Conservation (phyloP, 2,888 invertebrate genomes). For the Homarus gammarus region DNA sequence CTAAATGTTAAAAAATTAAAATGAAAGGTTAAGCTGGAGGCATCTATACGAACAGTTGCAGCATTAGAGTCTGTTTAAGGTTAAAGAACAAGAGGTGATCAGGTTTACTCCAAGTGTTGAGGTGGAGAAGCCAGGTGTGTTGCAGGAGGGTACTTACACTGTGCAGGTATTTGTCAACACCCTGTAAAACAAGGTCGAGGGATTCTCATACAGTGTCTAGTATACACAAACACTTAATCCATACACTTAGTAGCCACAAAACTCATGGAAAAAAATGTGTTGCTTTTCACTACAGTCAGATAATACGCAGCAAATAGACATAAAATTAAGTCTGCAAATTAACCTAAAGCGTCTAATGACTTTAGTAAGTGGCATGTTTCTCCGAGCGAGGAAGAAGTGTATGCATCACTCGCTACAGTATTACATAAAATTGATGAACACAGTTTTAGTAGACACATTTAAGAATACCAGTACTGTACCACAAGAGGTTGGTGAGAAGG, state of each 20-base stretch:
- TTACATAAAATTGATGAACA: background rate
- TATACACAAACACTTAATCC: constrained; percentile 15
- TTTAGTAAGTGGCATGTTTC: too few relatives aligned
- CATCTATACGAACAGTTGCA: background rate
- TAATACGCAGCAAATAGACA: too few relatives aligned
- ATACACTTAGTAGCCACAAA: constrained; percentile 5
- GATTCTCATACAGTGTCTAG: constrained; percentile 27
- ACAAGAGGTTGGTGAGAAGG: background rate
- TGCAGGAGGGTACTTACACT: constrained; percentile 48
- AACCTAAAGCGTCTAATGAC: too few relatives aligned
- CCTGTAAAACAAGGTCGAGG: constrained; percentile 58
- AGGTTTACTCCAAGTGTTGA: background rate
- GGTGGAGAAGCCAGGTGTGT: background rate
- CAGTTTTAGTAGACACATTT: too few relatives aligned
- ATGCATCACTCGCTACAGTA: background rate
- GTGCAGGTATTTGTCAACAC: constrained; percentile 57
- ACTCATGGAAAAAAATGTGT: too few relatives aligned
- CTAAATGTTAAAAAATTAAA: background rate
- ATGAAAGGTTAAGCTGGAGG: background rate
- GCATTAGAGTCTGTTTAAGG: background rate
- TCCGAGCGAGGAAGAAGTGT: background rate
- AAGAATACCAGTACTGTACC: too few relatives aligned
- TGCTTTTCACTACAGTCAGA: too few relatives aligned
- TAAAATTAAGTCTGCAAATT: too few relatives aligned
- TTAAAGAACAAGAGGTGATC: background rate